phyloP scores from a whole-genome alignment of 1,140 invertebrate genomes.

The Drosophila nigromelanica region DNA sequence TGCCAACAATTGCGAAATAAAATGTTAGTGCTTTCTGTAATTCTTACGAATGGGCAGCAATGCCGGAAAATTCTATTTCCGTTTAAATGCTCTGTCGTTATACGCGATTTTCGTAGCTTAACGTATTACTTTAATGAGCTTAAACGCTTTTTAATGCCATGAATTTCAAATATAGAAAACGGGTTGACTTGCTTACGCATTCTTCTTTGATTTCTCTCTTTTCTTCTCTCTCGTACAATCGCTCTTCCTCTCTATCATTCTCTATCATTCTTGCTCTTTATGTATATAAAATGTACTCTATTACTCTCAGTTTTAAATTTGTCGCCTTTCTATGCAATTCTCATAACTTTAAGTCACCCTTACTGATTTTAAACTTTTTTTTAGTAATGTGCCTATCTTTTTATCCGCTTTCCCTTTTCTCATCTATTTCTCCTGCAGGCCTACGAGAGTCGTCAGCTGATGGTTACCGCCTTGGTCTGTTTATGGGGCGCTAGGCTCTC shows the following conservation, averaged over 20 bases:
- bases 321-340: neutral
- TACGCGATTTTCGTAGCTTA: neutral
- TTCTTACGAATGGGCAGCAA: too few relatives aligned
- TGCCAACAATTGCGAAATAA: conserved; percentile 1
- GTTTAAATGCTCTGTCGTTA: neutral
- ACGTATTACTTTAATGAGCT: neutral
- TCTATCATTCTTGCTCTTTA: too few relatives aligned
- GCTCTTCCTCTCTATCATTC: too few relatives aligned
- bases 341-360: neutral
- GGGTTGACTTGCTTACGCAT: too few relatives aligned
- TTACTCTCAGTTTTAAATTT: neutral
- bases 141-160: too few relatives aligned
- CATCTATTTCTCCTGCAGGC: conserved; percentile 84
- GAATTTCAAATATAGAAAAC: too few relatives aligned
- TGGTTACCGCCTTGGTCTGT: conserved; percentile 94
- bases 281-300: too few relatives aligned
- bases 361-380: too few relatives aligned
- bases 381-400: too few relatives aligned
- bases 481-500: conserved; percentile 94
- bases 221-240: too few relatives aligned
- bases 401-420: neutral
- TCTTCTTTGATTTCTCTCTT: too few relatives aligned
- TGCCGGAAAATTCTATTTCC: too few relatives aligned
- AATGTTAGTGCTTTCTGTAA: neutral
- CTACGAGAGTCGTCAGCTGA: conserved; percentile 93